phyloP scores from a whole-genome alignment of 2,888 invertebrate genomes.

The Pycnomerus fuliginosus region DNA sequence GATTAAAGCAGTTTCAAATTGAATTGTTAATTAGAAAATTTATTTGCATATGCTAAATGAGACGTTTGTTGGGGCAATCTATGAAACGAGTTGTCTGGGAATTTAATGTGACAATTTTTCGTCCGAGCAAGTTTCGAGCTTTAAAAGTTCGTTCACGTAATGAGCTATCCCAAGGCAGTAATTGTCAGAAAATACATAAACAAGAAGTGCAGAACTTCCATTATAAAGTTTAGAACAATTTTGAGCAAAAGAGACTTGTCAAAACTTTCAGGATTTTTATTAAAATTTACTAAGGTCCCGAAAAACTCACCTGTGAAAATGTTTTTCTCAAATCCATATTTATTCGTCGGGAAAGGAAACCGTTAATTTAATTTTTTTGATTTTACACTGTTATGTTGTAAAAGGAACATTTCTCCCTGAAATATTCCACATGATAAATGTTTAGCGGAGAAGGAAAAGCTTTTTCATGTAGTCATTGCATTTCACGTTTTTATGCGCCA shows the following conservation, averaged over 20 bases:
- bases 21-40: no score
- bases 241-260: constrained; percentile 19
- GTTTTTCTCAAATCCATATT: not conserved
- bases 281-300: constrained; percentile 27
- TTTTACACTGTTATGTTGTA: constrained; percentile 5
- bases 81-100: no score
- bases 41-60: no score
- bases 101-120: no score
- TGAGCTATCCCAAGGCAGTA: constrained; percentile 27
- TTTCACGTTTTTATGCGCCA: constrained; percentile 32
- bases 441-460: constrained; percentile 32
- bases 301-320: not conserved
- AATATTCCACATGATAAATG: constrained; percentile 34
- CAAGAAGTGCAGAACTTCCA: constrained; percentile 26
- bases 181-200: constrained; percentile 28
- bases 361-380: constrained; percentile 15
- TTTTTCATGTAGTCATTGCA: constrained; percentile 33
- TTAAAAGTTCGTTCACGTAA: constrained; percentile 17
- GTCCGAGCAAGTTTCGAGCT: not conserved
- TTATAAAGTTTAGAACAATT: constrained; percentile 29
- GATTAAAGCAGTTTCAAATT: no score
- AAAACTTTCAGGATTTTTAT: constrained; percentile 24
- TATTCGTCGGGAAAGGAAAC: not conserved
- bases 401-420: constrained; percentile 6
- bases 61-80: no score